A percentile compares a stretch with the other conserved stretches of the same genome.
phyloP scores from a whole-genome alignment of 2,888 invertebrate species.

The Ashinkailepas kermadecensis region DNA sequence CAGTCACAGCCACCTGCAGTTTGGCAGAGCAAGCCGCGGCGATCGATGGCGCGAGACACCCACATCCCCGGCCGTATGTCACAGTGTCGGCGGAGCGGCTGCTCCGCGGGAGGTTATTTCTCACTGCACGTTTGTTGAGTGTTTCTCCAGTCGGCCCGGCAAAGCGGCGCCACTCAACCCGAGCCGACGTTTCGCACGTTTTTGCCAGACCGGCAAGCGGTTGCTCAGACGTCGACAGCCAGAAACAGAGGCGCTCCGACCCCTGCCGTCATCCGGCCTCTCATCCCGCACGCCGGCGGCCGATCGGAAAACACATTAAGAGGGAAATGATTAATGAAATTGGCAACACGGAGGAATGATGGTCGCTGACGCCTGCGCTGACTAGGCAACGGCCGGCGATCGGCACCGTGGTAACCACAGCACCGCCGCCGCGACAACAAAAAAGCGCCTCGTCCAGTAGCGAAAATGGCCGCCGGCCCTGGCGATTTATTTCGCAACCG shows the following conservation, averaged over 20 bases:
- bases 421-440: not conserved
- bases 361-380: not conserved
- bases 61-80: too few species aligned
- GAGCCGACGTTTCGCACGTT: not conserved
- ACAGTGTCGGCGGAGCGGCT: too few species aligned
- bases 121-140: too few species aligned
- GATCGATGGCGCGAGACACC: too few species aligned
- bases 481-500: constrained; percentile 9
- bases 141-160: not conserved
- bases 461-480: not conserved
- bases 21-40: too few species aligned
- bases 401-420: too few species aligned
- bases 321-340: constrained; percentile 10
- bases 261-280: too few species aligned
- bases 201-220: not conserved
- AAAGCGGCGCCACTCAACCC: not conserved
- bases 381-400: not conserved
- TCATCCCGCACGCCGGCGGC: too few species aligned
- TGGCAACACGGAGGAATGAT: not conserved
- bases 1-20: too few species aligned
- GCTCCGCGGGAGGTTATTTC: too few species aligned
- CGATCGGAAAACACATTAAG: not conserved
- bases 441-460: not conserved
- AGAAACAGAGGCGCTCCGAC: too few species aligned
- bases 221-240: not conserved